phyloP scores from a whole-genome alignment of 2,888 invertebrate species.

The Nomada ferruginata region DNA sequence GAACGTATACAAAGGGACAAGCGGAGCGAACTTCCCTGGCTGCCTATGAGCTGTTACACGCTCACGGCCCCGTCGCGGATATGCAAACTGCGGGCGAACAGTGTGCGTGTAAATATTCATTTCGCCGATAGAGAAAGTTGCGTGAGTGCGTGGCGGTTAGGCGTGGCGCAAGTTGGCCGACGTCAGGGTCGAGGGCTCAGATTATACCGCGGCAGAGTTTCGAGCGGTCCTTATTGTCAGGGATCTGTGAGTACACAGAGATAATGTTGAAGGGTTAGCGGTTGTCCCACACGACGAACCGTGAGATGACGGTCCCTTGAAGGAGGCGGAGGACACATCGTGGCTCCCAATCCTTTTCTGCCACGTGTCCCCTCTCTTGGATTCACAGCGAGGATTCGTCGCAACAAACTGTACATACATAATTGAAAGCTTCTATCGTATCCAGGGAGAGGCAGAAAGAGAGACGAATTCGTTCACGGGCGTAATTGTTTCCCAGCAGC shows the following conservation, averaged over 20 bases:
- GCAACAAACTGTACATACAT: conserved; percentile 35
- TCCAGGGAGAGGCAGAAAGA: conserved; percentile 7
- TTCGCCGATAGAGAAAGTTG: conserved; percentile 4
- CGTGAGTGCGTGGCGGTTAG: conserved; percentile 24
- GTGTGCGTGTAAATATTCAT: conserved; percentile 64
- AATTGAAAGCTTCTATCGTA: conserved; percentile 63
- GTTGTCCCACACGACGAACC: conserved; percentile 45
- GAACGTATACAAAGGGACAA: conserved; percentile 44
- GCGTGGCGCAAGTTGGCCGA: conserved; percentile 31
- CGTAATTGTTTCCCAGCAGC: conserved; percentile 60
- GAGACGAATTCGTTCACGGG: conserved; percentile 24
- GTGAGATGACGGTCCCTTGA: conserved; percentile 39
- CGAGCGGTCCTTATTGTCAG: conserved; percentile 61
- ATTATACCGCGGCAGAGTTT: conserved; percentile 57
- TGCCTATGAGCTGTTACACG: conserved; percentile 25
- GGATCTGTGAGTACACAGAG: conserved; percentile 72
- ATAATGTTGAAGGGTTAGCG: conserved; percentile 67
- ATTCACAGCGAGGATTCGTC: conserved; percentile 29
- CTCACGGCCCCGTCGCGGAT: conserved; percentile 3
- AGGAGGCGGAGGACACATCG: background rate
- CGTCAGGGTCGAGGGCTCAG: conserved; percentile 36
- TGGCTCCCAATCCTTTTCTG: background rate
- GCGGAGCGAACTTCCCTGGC: conserved; percentile 29
- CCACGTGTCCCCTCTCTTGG: conserved; percentile 1
- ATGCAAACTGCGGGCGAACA: conserved; percentile 43